Evolutionary conservation across 2,797 vertebrate genomes (phyloP).

Genomic region (Gadopsis bispinosus): DNA sequence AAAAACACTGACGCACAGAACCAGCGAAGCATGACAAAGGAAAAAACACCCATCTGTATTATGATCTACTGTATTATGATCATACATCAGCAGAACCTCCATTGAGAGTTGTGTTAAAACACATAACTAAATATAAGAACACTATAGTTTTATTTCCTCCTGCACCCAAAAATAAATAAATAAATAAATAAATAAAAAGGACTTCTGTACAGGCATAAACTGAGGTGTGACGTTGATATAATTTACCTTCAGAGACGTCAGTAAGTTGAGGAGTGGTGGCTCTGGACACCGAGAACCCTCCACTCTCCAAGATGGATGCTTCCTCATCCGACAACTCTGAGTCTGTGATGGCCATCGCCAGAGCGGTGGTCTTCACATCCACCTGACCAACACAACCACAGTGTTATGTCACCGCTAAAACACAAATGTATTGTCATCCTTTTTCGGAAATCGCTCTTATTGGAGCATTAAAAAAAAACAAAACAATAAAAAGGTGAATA

Average conservation of each 20-base stretch:
- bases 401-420: not conserved
- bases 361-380: conserved; percentile 95
- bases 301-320: conserved; percentile 96
- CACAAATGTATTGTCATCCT: not conserved
- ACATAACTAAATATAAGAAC: no score
- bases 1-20: not conserved
- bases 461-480: not conserved
- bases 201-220: not conserved
- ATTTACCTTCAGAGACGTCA: conserved; percentile 93
- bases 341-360: conserved; percentile 98
- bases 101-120: no score
- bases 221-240: not conserved
- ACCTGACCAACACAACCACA: conserved; percentile 83
- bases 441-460: not conserved
- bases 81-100: no score
- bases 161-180: no score
- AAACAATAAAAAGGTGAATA: not conserved
- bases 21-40: not conserved
- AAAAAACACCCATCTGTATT: no score
- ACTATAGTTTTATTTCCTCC: no score
- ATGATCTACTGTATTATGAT: no score
- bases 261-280: conserved; percentile 96
- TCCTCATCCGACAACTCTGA: conserved; percentile 98
- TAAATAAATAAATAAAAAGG: no score
- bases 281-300: conserved; percentile 96